phyloP scores from a whole-genome alignment of 2,797 vertebrate genomes.

The Acanthopagrus latus region DNA sequence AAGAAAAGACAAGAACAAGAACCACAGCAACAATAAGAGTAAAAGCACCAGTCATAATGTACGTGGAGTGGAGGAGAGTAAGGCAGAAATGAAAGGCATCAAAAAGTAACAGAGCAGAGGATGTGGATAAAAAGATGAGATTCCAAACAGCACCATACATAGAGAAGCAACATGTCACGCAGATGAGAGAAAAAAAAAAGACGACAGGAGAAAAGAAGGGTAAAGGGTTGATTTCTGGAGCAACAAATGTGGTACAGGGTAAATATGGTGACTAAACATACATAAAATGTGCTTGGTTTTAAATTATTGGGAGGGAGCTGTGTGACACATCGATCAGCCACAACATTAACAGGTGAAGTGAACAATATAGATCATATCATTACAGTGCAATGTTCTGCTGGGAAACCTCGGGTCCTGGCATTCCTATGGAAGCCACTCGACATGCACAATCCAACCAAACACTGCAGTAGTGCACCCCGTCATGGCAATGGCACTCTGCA shows the following conservation, averaged over 20 bases:
- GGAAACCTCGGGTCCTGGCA: too few species aligned
- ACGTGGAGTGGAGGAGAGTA: conserved; percentile 49
- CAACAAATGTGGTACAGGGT: conserved; percentile 68
- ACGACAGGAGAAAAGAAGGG: conserved; percentile 85
- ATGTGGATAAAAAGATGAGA: conserved; percentile 72
- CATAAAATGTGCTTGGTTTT: conserved; percentile 29
- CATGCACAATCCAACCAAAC: too few species aligned
- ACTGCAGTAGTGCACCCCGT: too few species aligned
- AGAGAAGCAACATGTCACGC: conserved; percentile 85
- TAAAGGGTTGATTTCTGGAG: conserved; percentile 85
- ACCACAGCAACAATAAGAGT: conserved; percentile 60
- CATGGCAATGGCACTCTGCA: too few species aligned
- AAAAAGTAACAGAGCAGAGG: conserved; percentile 63
- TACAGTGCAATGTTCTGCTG: too few species aligned
- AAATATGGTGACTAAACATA: conserved; percentile 50
- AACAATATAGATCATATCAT: too few species aligned
- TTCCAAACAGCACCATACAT: conserved; percentile 74
- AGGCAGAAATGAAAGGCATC: conserved; percentile 62
- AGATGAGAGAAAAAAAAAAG: conserved; percentile 80
- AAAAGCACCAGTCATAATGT: conserved; percentile 69
- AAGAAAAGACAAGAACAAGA: conserved; percentile 59
- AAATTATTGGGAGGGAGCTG: neutral
- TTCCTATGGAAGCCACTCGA: too few species aligned
- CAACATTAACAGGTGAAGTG: too few species aligned
- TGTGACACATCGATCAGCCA: neutral